phyloP scores from a whole-genome alignment of 2,888 invertebrate genomes.

The Ommatoiulus sabulosus region DNA sequence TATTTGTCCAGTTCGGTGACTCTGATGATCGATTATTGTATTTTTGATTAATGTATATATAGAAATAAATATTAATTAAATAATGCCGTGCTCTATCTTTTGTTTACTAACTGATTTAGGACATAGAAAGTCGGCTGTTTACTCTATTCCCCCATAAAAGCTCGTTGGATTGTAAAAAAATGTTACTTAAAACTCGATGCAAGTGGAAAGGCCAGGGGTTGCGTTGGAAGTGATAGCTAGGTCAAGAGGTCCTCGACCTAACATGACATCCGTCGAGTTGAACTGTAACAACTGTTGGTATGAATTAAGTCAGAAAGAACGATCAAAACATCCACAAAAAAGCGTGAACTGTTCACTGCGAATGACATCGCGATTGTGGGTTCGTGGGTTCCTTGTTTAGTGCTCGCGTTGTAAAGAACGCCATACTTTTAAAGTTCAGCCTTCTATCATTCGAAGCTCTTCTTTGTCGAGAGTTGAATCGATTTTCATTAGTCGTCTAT shows the following conservation, averaged over 20 bases:
- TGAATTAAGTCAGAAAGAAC: background rate
- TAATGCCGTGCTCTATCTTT: background rate
- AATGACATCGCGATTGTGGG: background rate
- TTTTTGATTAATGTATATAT: too few species aligned
- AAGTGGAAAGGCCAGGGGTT: background rate
- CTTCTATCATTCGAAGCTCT: background rate
- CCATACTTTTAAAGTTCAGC: background rate
- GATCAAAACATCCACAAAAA: background rate
- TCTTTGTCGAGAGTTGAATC: background rate
- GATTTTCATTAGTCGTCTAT: slow-evolving; percentile 5
- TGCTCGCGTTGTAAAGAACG: background rate
- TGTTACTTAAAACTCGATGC: background rate
- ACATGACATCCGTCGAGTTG: too few species aligned
- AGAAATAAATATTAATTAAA: too few species aligned
- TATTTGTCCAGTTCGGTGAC: too few species aligned
- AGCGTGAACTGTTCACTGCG: background rate
- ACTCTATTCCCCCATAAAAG: background rate
- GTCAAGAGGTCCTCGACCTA: too few species aligned
- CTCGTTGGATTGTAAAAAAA: background rate
- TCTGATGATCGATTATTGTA: too few species aligned
- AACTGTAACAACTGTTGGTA: too few species aligned
- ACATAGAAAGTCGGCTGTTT: background rate
- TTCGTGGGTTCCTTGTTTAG: background rate
- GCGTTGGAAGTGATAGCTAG: background rate
- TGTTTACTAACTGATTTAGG: background rate